These are phyloP conservation scores for Lycopodina hypogea DNA, from an alignment of 37 sponge, comb jelly and placozoan species.

Conservation along the genomic window DNA sequence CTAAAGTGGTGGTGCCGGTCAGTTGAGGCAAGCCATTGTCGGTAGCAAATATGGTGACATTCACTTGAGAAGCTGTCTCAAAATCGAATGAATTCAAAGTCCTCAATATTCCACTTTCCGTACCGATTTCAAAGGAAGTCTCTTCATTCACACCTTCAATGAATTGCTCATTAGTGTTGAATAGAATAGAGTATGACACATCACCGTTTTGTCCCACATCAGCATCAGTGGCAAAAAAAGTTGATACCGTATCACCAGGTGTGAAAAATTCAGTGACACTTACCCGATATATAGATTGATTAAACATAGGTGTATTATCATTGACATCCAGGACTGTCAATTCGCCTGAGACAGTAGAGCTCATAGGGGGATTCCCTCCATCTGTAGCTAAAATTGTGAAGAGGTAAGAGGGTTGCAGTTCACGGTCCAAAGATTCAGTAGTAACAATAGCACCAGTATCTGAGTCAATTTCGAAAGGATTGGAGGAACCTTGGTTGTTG, in stretches of 20 bases:
- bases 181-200: constrained; percentile 25
- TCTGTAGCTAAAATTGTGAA: constrained; percentile 49
- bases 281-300: not conserved
- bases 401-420: not conserved
- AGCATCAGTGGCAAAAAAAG: constrained; percentile 33
- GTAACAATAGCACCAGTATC: constrained; percentile 24
- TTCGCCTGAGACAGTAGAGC: constrained; percentile 5
- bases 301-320: constrained; percentile 69
- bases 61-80: constrained; percentile 30
- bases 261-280: constrained; percentile 8
- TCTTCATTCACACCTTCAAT: not conserved
- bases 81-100: constrained; percentile 36
- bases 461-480: constrained; percentile 32
- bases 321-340: constrained; percentile 58
- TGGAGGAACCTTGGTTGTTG: not conserved
- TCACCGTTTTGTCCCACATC: constrained; percentile 58
- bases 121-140: constrained; percentile 13
- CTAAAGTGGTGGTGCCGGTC: constrained; percentile 5
- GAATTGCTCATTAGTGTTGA: not conserved
- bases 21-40: constrained; percentile 35
- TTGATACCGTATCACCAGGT: not conserved
- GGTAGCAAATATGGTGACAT: constrained; percentile 31
- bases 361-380: constrained; percentile 32
- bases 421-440: constrained; percentile 32
- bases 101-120: constrained; percentile 2